Evolutionary conservation across 2,888 invertebrate genomes (phyloP).

Genomic region (Mallateleia sp.): DNA sequence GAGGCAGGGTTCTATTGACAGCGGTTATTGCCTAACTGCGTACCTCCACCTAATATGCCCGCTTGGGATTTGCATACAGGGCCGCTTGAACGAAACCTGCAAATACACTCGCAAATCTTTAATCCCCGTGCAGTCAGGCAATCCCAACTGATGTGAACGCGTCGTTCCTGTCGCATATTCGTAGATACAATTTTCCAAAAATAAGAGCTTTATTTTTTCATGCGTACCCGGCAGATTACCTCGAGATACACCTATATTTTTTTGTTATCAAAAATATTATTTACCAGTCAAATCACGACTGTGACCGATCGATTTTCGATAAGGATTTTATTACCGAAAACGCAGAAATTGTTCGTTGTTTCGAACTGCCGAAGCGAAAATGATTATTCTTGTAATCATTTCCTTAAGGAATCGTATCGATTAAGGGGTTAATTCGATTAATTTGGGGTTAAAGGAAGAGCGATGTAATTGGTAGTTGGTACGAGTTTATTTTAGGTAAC

Average conservation of each 20-base stretch:
- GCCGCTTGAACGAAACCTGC: conserved; percentile 88
- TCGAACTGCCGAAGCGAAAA: background rate
- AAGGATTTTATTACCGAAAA: conserved; percentile 34
- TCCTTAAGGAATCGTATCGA: background rate
- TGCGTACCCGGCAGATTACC: conserved; percentile 55
- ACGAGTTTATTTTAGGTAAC: conserved; percentile 10
- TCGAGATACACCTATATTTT: conserved; percentile 22
- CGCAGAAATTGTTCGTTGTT: background rate
- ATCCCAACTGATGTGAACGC: conserved; percentile 76
- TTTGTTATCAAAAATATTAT: conserved; percentile 71
- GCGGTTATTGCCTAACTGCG: conserved; percentile 90
- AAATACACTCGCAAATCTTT: conserved; percentile 88
- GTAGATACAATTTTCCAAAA: conserved; percentile 75
- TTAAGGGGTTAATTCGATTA: too few relatives aligned
- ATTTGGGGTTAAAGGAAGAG: too few relatives aligned
- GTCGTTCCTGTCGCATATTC: conserved; percentile 76
- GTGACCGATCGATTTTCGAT: conserved; percentile 44
- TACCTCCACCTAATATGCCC: conserved; percentile 90
- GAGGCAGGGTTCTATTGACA: conserved; percentile 89
- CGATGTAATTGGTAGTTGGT: too few relatives aligned
- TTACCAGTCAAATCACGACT: conserved; percentile 45
- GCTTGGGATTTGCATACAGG: conserved; percentile 88
- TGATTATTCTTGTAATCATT: background rate
- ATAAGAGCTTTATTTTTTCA: conserved; percentile 74
- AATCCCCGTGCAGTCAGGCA: conserved; percentile 84